Conservation (phyloP, 2,113 vertebrate species). For the Otus sunia region DNA sequence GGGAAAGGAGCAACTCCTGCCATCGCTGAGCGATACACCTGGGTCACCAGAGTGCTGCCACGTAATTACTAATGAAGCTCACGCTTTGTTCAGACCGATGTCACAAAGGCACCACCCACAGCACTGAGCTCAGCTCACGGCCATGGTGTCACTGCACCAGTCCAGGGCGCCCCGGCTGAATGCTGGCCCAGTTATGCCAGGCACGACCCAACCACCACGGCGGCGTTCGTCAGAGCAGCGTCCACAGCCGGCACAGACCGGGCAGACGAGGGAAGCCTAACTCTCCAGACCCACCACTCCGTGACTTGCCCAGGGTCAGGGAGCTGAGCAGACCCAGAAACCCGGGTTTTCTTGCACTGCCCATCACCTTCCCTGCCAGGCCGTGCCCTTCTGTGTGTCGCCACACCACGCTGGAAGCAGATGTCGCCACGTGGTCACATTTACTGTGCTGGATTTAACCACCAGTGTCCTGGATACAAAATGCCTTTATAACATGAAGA, state of each 20-base stretch:
- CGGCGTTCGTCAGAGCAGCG: background rate
- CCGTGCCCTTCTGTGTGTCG: background rate
- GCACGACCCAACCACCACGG: accelerated
- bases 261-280: too few species aligned
- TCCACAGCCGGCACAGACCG: background rate
- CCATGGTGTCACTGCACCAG: accelerated
- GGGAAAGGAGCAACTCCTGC: background rate
- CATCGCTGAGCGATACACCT: accelerated
- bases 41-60: background rate
- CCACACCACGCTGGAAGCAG: background rate
- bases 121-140: background rate
- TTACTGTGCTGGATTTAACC: background rate
- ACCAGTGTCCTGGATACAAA: background rate
- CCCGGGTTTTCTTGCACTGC: accelerated
- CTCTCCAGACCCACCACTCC: accelerated
- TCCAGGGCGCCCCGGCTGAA: accelerated
- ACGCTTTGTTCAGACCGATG: accelerated
- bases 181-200: accelerated
- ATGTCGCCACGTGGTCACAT: background rate
- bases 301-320: background rate
- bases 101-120: background rate
- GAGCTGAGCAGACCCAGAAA: background rate
- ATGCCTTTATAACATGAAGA: background rate
- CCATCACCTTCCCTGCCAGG: accelerated
- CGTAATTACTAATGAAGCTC: accelerated